Conservation (phyloP, 2,888 invertebrate genomes). For the Tachina fera region DNA sequence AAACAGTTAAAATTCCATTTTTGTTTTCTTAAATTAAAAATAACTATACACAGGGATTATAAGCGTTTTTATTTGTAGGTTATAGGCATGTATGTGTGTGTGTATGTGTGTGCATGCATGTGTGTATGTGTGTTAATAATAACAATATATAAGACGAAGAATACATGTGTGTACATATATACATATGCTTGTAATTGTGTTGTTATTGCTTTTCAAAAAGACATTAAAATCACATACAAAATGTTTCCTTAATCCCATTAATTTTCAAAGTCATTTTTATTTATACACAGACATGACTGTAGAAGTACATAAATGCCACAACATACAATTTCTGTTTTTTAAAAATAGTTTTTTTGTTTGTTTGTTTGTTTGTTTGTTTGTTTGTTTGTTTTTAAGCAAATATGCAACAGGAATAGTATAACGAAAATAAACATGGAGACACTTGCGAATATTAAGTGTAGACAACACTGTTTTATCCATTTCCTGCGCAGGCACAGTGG, state of each 20-base stretch:
- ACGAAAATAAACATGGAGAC: conserved; percentile 13
- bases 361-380: not conserved
- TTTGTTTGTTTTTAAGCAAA: conserved; percentile 26
- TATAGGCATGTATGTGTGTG: conserved; percentile 11
- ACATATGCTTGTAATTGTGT: not conserved
- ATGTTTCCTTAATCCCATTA: conserved; percentile 33
- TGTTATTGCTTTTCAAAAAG: conserved; percentile 16
- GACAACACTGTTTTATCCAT: conserved; percentile 68
- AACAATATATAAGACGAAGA: not conserved
- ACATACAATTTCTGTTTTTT: not conserved
- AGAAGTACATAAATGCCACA: not conserved
- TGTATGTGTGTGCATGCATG: not conserved
- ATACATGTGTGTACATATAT: not conserved
- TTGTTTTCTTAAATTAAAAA: conserved; percentile 21
- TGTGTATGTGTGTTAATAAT: not conserved
- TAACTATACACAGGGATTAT: not conserved
- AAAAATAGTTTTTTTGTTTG: not conserved
- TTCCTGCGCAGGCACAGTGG: conserved; percentile 59
- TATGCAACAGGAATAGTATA: conserved; percentile 7
- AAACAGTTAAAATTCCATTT: conserved; percentile 47
- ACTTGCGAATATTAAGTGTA: conserved; percentile 20
- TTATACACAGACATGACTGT: not conserved
- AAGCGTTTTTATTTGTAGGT: not conserved
- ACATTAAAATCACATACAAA: conserved; percentile 30
- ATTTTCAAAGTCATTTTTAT: conserved; percentile 45